phyloP scores from a whole-genome alignment of 2,113 vertebrate species.

The Hypanus sabinus region DNA sequence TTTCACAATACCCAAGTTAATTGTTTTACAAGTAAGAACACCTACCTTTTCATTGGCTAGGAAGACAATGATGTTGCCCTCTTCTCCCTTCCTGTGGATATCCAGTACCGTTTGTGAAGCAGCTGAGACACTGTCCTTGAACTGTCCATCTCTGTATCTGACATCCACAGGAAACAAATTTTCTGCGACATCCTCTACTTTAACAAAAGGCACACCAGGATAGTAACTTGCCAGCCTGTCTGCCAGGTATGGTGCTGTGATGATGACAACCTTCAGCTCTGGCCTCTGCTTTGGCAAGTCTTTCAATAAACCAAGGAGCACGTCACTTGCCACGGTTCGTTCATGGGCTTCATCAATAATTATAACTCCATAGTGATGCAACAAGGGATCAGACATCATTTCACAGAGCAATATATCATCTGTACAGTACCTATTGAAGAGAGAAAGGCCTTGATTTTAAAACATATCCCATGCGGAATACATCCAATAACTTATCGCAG shows the following conservation, averaged over 20 bases:
- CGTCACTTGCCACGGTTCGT: conserved; percentile 76
- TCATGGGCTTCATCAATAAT: conserved; percentile 87
- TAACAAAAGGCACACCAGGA: conserved; percentile 53
- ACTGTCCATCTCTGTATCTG: conserved; percentile 52
- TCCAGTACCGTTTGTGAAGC: conserved; percentile 74
- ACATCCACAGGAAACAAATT: conserved; percentile 40
- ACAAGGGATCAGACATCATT: conserved; percentile 78
- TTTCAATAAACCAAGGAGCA: conserved; percentile 78
- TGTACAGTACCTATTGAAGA: conserved; percentile 70
- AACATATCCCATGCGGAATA: not conserved
- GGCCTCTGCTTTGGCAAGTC: conserved; percentile 67
- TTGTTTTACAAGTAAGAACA: not conserved
- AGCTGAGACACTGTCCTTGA: conserved; percentile 47
- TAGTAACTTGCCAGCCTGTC: conserved; percentile 63
- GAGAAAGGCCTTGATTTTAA: not conserved
- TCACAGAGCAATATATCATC: conserved; percentile 83
- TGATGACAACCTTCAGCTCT: conserved; percentile 61
- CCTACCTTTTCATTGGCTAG: conserved; percentile 70
- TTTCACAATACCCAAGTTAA: not conserved
- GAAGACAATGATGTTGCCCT: conserved; percentile 68
- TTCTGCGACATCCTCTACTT: conserved; percentile 39
- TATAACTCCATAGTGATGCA: conserved; percentile 72
- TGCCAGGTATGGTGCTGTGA: conserved; percentile 61
- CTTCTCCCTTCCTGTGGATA: conserved; percentile 58
- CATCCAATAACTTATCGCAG: not conserved